These are phyloP conservation scores for Gobio occitaniae DNA, from an alignment of 2,797 vertebrate species.

Conservation along the genomic window DNA sequence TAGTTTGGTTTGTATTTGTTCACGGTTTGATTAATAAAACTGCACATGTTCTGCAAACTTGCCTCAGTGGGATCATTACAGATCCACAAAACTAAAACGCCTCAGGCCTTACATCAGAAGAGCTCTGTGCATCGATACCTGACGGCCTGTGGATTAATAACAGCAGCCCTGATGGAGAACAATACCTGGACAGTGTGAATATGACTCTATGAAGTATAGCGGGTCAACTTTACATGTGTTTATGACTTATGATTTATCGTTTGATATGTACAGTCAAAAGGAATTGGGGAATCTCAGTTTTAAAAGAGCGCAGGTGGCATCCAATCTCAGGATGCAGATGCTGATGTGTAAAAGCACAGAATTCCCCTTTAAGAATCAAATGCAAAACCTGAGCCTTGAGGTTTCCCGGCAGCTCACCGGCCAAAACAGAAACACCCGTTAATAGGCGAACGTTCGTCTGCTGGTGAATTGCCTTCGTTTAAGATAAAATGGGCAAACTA, in stretches of 20 bases:
- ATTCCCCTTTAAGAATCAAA: conserved; percentile 22
- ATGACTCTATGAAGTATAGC: not conserved
- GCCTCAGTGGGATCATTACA: too few species aligned
- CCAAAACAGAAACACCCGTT: too few species aligned
- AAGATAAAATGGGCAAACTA: too few species aligned
- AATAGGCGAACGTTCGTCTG: too few species aligned
- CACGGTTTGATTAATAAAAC: too few species aligned
- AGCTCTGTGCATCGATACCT: not conserved
- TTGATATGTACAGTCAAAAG: not conserved
- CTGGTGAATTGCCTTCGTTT: too few species aligned
- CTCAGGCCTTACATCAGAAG: not conserved
- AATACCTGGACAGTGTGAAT: not conserved
- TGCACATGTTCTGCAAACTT: too few species aligned
- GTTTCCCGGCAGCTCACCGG: conserved; percentile 90
- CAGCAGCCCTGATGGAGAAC: not conserved
- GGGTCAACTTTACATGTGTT: not conserved
- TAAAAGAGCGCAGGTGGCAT: not conserved
- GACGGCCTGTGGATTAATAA: not conserved
- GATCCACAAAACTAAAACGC: too few species aligned
- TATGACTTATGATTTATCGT: not conserved
- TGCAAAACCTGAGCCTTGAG: conserved; percentile 82
- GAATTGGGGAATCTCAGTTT: not conserved
- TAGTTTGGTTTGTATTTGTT: too few species aligned
- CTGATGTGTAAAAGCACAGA: not conserved
- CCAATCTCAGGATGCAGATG: conserved; percentile 4